Percentiles rank a stretch among this genome's conserved stretches.
These are phyloP conservation scores for Pelobates fuscus DNA, from an alignment of 2,113 vertebrate genomes.

Conservation along the genomic window DNA sequence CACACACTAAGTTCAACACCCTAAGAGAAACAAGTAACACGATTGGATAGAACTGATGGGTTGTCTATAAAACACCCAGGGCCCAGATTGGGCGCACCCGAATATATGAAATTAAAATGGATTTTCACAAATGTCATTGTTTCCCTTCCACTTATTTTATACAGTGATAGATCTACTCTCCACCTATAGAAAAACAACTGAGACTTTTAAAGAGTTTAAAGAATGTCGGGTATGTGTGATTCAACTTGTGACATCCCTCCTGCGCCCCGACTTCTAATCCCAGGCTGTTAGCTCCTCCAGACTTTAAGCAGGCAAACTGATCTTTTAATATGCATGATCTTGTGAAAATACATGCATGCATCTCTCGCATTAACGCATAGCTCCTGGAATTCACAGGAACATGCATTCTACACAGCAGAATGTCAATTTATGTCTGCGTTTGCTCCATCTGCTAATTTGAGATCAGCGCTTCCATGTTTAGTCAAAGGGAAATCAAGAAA, in stretches of 20 bases:
- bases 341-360: slow-evolving; percentile 22
- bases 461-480: slow-evolving; percentile 42
- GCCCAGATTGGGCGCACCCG: too few species aligned
- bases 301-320: neutral
- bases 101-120: too few species aligned
- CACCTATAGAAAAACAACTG: too few species aligned
- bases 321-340: slow-evolving; percentile 35
- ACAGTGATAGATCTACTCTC: too few species aligned
- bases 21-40: too few species aligned
- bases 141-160: too few species aligned
- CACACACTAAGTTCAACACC: too few species aligned
- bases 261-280: neutral
- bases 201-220: neutral
- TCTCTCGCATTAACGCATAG: slow-evolving; percentile 20
- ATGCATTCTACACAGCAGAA: slow-evolving; percentile 17
- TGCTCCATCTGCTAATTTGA: slow-evolving; percentile 48
- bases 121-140: too few species aligned
- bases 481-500: neutral
- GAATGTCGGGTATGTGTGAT: neutral
- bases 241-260: neutral
- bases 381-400: slow-evolving; percentile 45
- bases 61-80: too few species aligned
- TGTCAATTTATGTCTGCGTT: slow-evolving; percentile 31
- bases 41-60: too few species aligned
- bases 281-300: neutral